Evolutionary conservation across 2,888 invertebrate genomes (phyloP).

Genomic region (Smittia aterrima): DNA sequence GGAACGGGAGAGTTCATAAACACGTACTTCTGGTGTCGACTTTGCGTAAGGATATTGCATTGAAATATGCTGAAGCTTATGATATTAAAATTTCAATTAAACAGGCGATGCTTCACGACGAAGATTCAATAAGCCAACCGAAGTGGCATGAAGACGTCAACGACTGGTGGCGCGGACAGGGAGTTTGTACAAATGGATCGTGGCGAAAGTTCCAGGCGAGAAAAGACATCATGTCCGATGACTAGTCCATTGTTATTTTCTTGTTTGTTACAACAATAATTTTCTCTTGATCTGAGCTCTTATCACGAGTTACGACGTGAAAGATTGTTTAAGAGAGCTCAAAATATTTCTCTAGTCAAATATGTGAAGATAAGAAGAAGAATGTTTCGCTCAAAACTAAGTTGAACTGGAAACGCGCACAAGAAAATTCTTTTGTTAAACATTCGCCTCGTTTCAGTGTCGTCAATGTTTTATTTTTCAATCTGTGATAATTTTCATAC

Average conservation of each 20-base stretch:
- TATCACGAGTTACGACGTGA: too few species aligned
- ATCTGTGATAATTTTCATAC: too few species aligned
- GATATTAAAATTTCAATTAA: conserved; percentile 52
- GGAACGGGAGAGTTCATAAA: conserved; percentile 95
- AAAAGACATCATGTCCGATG: conserved; percentile 53
- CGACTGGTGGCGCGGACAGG: conserved; percentile 87
- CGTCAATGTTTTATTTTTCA: too few species aligned
- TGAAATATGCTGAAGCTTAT: conserved; percentile 62
- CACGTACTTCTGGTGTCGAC: conserved; percentile 90
- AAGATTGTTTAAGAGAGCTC: too few species aligned
- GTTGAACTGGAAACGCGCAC: too few species aligned
- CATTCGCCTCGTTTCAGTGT: too few species aligned
- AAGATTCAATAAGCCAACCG: conserved; percentile 50
- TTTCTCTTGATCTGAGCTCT: neutral
- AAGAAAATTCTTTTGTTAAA: too few species aligned
- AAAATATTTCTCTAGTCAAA: too few species aligned
- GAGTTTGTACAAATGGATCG: conserved; percentile 71
- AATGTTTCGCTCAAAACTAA: too few species aligned
- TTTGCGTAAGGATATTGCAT: conserved; percentile 67
- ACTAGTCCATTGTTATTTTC: conserved; percentile 46
- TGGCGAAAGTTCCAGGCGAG: conserved; percentile 61
- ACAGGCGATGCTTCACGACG: conserved; percentile 56
- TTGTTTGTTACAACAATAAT: neutral
- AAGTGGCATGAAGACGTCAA: conserved; percentile 67
- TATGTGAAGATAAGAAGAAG: too few species aligned